Conservation (phyloP, 2,888 invertebrate genomes). For the Drosophila nigritarsus region DNA sequence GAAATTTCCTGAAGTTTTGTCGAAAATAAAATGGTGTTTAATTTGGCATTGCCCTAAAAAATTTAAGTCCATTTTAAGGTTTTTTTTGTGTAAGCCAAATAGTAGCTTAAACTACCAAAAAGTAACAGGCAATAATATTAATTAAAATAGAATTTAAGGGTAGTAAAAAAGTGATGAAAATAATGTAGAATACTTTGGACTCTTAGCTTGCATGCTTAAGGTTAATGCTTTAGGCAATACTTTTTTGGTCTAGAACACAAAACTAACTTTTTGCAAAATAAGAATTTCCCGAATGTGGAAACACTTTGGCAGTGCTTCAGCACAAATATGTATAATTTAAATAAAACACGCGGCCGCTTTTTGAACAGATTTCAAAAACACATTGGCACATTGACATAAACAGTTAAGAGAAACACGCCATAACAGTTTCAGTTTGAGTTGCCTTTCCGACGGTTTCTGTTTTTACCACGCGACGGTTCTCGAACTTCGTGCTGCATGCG, state of each 20-base stretch:
- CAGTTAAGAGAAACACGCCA: conserved; percentile 47
- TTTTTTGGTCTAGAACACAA: conserved; percentile 20
- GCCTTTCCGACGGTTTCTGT: conserved; percentile 57
- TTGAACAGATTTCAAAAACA: conserved; percentile 13
- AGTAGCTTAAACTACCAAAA: not conserved
- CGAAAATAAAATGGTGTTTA: not conserved
- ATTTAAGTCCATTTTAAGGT: not conserved
- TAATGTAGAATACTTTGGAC: not conserved
- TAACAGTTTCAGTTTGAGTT: conserved; percentile 26
- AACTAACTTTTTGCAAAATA: conserved; percentile 50
- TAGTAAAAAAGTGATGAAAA: not conserved
- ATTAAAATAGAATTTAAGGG: not conserved
- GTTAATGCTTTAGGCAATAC: conserved; percentile 10
- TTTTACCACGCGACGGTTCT: conserved; percentile 54
- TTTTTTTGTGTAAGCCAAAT: not conserved
- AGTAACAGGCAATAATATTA: not conserved
- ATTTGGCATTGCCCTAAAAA: conserved; percentile 11
- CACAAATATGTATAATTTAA: conserved; percentile 9
- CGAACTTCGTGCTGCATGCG: conserved; percentile 76
- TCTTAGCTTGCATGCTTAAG: not conserved
- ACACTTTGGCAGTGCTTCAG: conserved; percentile 17
- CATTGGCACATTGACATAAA: conserved; percentile 33
- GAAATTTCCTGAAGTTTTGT: conserved; percentile 26
- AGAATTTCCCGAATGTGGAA: conserved; percentile 12
- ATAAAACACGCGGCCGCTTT: conserved; percentile 15